Conservation (phyloP, 2,113 vertebrate genomes). For the Glaucomys volans region DNA sequence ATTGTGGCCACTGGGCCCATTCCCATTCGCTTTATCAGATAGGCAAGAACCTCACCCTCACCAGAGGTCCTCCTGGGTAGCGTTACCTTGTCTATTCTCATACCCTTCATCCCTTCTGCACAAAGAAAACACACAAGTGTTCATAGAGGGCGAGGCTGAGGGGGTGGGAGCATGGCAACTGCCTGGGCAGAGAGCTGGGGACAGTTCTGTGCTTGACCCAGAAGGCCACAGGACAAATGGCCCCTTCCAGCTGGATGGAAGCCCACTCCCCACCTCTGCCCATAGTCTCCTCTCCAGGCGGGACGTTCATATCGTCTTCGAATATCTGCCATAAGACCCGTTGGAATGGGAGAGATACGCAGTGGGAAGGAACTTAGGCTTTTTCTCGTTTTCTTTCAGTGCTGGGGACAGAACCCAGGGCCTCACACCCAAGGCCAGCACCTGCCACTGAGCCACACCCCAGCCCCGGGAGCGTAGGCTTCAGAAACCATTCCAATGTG, state of each 20-base stretch:
- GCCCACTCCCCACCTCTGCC: neutral
- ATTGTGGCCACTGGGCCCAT: neutral
- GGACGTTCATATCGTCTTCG: neutral
- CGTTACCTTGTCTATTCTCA: neutral
- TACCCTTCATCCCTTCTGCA: neutral
- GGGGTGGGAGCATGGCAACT: neutral
- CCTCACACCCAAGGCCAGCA: neutral
- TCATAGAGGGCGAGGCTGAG: neutral
- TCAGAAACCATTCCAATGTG: neutral
- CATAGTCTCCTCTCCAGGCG: neutral
- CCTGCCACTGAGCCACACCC: neutral
- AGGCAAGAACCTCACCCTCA: neutral
- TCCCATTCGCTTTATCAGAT: neutral
- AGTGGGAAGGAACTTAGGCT: neutral
- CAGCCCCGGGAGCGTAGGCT: neutral
- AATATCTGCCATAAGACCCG: neutral
- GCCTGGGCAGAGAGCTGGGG: neutral
- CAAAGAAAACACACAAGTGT: neutral
- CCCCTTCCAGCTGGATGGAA: neutral
- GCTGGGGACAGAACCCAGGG: neutral
- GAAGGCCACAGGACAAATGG: neutral
- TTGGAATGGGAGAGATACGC: rapidly evolving
- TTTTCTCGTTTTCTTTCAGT: neutral
- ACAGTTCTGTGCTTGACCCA: neutral
- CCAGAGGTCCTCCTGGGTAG: neutral